These are phyloP conservation scores for Oxystoma pomonae DNA, from an alignment of 2,888 invertebrate species.

Conservation along the genomic window DNA sequence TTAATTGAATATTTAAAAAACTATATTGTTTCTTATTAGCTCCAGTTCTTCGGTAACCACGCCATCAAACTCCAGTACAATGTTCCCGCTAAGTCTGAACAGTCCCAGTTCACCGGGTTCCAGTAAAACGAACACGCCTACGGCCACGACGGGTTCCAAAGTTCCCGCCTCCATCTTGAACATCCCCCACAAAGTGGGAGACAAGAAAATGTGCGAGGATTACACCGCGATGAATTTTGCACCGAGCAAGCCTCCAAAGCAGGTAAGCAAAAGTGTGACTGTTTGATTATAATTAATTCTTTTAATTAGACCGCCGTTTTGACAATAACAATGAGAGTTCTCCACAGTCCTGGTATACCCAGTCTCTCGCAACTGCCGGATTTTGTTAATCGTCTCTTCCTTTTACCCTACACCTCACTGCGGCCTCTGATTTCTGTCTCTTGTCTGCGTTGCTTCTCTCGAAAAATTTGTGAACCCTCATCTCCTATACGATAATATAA, in stretches of 20 bases:
- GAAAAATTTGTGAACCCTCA: too few species aligned
- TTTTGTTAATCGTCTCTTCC: too few species aligned
- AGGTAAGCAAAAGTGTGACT: background rate
- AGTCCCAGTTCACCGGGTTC: constrained; percentile 61
- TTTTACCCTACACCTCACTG: too few species aligned
- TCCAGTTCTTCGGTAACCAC: constrained; percentile 50
- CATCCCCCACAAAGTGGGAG: constrained; percentile 30
- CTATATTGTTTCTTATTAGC: constrained; percentile 26
- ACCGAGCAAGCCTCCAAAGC: constrained; percentile 22
- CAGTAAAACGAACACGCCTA: constrained; percentile 23
- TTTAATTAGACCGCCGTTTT: too few species aligned
- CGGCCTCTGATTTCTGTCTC: too few species aligned
- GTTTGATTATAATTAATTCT: too few species aligned
- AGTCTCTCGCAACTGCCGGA: too few species aligned
- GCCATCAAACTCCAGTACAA: constrained; percentile 57
- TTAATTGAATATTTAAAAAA: too few species aligned
- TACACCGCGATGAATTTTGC: constrained; percentile 44
- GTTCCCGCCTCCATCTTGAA: constrained; percentile 37
- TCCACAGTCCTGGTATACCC: too few species aligned
- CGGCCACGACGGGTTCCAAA: constrained; percentile 28
- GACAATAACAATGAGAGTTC: too few species aligned
- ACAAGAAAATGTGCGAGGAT: constrained; percentile 31
- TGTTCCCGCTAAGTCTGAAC: constrained; percentile 65
- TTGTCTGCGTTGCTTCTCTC: too few species aligned
- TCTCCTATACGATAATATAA: too few species aligned